Conservation (phyloP, 2,888 invertebrate genomes). For the Drosophila greeni region DNA sequence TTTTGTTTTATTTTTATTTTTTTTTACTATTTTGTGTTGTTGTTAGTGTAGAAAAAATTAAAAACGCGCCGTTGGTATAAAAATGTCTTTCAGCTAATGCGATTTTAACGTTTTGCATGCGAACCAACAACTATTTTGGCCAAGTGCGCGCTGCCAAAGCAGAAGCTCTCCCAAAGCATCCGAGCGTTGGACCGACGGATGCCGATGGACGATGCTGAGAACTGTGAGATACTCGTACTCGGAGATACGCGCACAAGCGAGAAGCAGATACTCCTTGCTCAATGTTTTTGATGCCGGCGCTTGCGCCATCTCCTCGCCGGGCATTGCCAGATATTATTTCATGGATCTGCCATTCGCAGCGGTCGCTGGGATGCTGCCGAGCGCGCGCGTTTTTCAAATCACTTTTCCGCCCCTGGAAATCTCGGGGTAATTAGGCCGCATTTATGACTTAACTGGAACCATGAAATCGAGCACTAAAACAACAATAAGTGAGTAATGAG, state of each 20-base stretch:
- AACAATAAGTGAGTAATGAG: constrained; percentile 1
- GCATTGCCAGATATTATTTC: constrained; percentile 24
- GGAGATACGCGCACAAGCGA: constrained; percentile 23
- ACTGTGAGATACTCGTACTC: constrained; percentile 23
- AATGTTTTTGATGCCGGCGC: constrained; percentile 59
- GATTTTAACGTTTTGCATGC: constrained; percentile 78
- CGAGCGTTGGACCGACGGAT: constrained; percentile 41
- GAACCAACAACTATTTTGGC: constrained; percentile 77
- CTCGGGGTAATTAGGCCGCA: constrained; percentile 21
- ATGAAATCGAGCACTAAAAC: constrained; percentile 19
- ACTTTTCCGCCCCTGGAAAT: not conserved
- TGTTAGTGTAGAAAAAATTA: constrained; percentile 67
- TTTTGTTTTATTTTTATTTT: constrained; percentile 10
- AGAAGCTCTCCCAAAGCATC: constrained; percentile 64
- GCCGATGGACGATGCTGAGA: constrained; percentile 42
- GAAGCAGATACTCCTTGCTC: constrained; percentile 50
- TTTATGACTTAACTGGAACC: constrained; percentile 61
- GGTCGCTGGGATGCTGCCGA: constrained; percentile 8
- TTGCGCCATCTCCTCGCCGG: constrained; percentile 46
- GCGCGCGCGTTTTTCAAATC: constrained; percentile 28
- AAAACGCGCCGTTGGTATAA: constrained; percentile 77
- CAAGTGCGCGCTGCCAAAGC: constrained; percentile 65
- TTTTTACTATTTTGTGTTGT: constrained; percentile 32
- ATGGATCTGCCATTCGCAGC: constrained; percentile 43
- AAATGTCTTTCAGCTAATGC: constrained; percentile 74